Percentiles rank a stretch among this genome's conserved stretches.
Conservation (phyloP, 2,888 invertebrate species). For the Spodoptera picta region DNA sequence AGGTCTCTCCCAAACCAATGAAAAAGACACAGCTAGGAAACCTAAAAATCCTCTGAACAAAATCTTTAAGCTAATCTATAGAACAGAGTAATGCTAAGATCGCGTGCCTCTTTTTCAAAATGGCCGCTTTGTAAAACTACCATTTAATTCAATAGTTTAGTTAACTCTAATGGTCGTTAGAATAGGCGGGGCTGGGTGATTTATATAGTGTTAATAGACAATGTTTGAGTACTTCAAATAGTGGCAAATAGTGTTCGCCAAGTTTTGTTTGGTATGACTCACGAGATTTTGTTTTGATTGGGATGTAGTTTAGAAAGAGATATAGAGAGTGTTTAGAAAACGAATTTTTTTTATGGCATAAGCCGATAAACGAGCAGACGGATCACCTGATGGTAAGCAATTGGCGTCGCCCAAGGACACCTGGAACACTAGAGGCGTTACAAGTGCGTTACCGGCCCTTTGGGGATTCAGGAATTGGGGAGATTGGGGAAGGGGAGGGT, state of each 20-base stretch:
- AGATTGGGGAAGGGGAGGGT: too few species aligned
- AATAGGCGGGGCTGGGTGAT: conserved; percentile 49
- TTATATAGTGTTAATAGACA: conserved; percentile 57
- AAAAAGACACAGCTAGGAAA: background rate
- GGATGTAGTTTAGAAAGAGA: background rate
- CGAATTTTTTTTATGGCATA: too few species aligned
- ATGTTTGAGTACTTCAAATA: conserved; percentile 41
- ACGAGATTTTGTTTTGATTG: background rate
- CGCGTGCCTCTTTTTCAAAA: conserved; percentile 55
- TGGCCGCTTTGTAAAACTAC: conserved; percentile 40
- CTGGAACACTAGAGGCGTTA: too few species aligned
- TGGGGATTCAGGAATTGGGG: too few species aligned
- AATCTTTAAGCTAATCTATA: conserved; percentile 46
- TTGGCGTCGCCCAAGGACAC: too few species aligned
- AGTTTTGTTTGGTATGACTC: conserved; percentile 31
- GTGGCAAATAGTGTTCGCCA: conserved; percentile 29
- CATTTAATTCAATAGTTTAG: conserved; percentile 47
- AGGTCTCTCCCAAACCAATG: background rate
- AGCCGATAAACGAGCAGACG: too few species aligned
- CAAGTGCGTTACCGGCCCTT: too few species aligned
- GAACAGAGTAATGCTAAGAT: conserved; percentile 51
- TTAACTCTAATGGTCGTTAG: conserved; percentile 55
- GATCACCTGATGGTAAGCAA: too few species aligned
- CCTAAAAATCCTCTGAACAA: conserved; percentile 32
- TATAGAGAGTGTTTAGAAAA: background rate